These are phyloP conservation scores for Parascotia fuliginaria DNA, from an alignment of 2,888 invertebrate genomes.

Conservation along the genomic window DNA sequence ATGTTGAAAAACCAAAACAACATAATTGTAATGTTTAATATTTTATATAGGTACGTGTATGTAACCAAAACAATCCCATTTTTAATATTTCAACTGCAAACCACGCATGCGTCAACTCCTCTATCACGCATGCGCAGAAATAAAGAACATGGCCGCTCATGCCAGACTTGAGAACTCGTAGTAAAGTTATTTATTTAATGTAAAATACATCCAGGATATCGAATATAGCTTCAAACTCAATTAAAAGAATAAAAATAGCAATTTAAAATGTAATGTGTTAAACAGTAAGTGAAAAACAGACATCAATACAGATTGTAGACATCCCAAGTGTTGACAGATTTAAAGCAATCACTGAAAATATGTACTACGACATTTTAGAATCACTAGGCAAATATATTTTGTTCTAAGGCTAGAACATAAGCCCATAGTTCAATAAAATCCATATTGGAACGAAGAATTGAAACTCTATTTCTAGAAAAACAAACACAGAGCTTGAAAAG, in stretches of 20 bases:
- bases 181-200: slow-evolving; percentile 58
- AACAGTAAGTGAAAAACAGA: not conserved
- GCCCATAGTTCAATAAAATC: no score
- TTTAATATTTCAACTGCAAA: slow-evolving; percentile 49
- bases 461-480: not conserved
- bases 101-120: slow-evolving; percentile 59
- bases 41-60: slow-evolving; percentile 27
- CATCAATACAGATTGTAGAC: slow-evolving; percentile 15
- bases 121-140: slow-evolving; percentile 59
- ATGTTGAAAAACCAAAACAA: no score
- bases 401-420: no score
- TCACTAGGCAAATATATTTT: not conserved
- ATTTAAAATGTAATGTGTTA: no score
- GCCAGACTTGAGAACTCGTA: slow-evolving; percentile 52
- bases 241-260: slow-evolving; percentile 4
- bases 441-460: not conserved
- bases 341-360: slow-evolving; percentile 59
- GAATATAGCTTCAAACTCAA: no score
- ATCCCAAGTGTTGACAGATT: slow-evolving; percentile 64
- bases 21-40: slow-evolving; percentile 14
- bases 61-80: slow-evolving; percentile 50
- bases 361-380: slow-evolving; percentile 51
- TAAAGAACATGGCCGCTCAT: slow-evolving; percentile 63
- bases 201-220: no score
- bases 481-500: not conserved